Conservation (phyloP, 2,113 vertebrate species). For the Isurus oxyrinchus region DNA sequence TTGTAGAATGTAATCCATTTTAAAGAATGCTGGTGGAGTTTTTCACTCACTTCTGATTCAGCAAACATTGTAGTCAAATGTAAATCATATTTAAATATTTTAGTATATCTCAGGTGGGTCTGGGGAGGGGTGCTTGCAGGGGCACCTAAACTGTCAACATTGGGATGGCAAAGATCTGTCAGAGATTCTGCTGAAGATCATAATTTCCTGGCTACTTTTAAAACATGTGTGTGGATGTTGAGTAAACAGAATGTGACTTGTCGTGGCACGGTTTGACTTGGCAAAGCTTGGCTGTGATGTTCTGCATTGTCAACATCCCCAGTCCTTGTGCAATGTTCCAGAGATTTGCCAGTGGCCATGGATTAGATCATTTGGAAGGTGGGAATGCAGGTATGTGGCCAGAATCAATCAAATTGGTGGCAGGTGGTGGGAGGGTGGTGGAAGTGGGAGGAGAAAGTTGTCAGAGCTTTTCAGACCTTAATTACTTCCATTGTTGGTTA, state of each 20-base stretch:
- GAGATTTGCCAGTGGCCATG: background rate
- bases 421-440: background rate
- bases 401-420: background rate
- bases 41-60: background rate
- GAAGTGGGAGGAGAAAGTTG: background rate
- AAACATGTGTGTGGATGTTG: background rate
- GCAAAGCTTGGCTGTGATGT: background rate
- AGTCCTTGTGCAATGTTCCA: background rate
- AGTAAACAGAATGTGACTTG: background rate
- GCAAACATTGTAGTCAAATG: background rate
- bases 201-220: background rate
- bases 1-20: background rate
- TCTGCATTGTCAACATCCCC: background rate
- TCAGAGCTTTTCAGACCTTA: background rate
- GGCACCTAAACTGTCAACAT: background rate
- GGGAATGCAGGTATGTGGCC: background rate
- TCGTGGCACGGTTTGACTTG: background rate
- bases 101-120: background rate
- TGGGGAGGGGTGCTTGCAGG: background rate
- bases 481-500: background rate
- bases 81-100: background rate
- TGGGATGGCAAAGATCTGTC: background rate
- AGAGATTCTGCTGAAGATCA: background rate
- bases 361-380: background rate
- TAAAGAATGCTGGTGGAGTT: background rate